These are phyloP conservation scores for Bos indicus DNA, from an alignment of 2,113 vertebrate species.

Conservation along the genomic window DNA sequence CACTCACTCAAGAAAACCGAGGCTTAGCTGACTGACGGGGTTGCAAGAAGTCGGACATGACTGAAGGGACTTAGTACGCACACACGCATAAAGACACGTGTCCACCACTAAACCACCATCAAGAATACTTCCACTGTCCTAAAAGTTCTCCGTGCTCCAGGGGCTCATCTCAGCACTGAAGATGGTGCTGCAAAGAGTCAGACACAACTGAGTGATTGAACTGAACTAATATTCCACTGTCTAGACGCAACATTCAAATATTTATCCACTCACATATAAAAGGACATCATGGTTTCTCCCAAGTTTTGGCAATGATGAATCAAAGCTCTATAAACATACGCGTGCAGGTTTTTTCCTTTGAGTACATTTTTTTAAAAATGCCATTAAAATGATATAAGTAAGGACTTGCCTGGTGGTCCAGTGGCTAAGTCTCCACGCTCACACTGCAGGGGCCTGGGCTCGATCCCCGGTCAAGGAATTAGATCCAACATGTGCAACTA, in stretches of 20 bases:
- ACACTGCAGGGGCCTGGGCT: not conserved
- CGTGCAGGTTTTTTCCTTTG: not conserved
- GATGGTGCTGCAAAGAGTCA: accelerated
- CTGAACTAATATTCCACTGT: not conserved
- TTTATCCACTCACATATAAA: not conserved
- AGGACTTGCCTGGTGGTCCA: not conserved
- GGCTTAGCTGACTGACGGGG: not conserved
- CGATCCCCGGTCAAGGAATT: not conserved
- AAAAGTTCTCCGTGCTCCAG: not conserved
- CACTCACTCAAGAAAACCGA: not conserved
- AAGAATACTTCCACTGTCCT: not conserved
- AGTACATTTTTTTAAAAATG: not conserved
- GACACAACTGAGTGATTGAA: not conserved
- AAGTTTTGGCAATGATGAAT: not conserved
- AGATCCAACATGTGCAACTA: not conserved
- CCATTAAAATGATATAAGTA: not conserved
- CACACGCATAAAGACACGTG: accelerated
- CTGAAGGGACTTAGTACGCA: accelerated
- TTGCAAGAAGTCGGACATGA: not conserved
- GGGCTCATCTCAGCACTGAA: too few relatives aligned
- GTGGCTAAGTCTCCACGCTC: not conserved
- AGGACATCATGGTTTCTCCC: not conserved
- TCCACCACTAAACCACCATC: accelerated
- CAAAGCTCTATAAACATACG: not conserved
- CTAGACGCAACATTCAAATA: not conserved